Evolutionary conservation across 2,888 invertebrate genomes (phyloP).

Genomic region (Vandiemenella viatica): DNA sequence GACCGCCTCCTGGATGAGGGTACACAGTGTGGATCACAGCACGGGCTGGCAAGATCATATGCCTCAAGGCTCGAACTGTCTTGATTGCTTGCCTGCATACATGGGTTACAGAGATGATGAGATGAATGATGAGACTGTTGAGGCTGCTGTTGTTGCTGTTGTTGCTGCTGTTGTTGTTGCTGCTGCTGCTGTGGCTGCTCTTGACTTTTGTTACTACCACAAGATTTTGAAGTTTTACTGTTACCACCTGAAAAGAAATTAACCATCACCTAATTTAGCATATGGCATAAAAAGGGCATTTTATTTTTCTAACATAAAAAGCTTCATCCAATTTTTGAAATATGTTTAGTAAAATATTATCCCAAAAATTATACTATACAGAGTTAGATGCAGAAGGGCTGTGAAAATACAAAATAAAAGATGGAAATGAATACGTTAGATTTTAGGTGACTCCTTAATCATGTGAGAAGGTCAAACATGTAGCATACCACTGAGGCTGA

Average conservation of each 20-base stretch:
- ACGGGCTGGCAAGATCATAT: conserved; percentile 72
- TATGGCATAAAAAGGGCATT: no score
- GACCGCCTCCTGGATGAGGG: conserved; percentile 42
- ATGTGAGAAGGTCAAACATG: no score
- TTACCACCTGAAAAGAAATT: neutral
- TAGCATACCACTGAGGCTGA: no score
- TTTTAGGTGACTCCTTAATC: no score
- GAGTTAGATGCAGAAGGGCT: no score
- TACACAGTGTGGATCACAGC: conserved; percentile 74
- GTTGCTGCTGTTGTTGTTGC: neutral
- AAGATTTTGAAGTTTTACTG: conserved; percentile 1
- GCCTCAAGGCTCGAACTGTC: conserved; percentile 71
- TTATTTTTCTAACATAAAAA: no score
- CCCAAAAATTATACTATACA: no score
- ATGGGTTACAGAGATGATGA: conserved; percentile 42
- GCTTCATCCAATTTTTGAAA: no score
- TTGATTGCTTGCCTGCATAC: conserved; percentile 45
- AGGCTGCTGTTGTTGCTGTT: neutral
- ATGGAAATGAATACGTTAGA: no score
- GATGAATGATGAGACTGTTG: conserved; percentile 2
- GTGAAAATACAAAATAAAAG: no score
- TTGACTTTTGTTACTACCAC: no score
- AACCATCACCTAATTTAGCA: neutral
- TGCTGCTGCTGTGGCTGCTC: neutral
- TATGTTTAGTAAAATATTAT: no score